Evolutionary conservation across 2,113 vertebrate species (phyloP).

Genomic region (Lophochroa leadbeateri): DNA sequence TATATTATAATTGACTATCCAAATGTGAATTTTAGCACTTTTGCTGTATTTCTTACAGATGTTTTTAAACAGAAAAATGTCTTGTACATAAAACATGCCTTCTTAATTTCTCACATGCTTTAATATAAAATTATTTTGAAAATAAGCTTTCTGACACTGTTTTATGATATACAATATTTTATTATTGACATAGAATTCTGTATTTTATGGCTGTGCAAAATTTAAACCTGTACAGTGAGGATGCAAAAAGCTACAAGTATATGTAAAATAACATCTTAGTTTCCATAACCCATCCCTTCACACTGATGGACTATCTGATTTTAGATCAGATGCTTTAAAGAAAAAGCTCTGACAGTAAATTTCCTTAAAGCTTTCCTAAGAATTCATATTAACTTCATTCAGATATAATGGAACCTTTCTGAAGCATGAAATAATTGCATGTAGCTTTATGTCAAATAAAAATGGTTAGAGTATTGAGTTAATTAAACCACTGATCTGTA

Average conservation of each 20-base stretch:
- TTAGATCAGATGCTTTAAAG: not conserved
- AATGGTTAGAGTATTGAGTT: conserved; percentile 1
- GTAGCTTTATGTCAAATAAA: conserved; percentile 41
- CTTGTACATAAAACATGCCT: fast-evolving
- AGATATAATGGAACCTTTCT: not conserved
- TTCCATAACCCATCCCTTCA: not conserved
- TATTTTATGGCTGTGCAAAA: not conserved
- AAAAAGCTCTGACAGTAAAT: not conserved
- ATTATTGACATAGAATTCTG: not conserved
- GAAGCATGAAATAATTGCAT: conserved; percentile 15
- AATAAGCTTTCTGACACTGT: not conserved
- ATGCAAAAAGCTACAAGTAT: not conserved
- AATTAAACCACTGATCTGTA: conserved; percentile 30
- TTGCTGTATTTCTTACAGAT: not conserved
- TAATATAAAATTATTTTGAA: not conserved
- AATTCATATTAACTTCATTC: not conserved
- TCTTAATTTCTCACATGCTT: not conserved
- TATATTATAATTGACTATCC: not conserved
- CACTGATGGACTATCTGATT: not conserved
- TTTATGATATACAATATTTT: not conserved
- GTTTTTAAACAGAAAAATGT: not conserved
- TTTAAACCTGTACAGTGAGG: not conserved
- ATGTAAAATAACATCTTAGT: not conserved
- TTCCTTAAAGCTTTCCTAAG: not conserved
- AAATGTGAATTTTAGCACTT: not conserved